These are phyloP conservation scores for Pachypeltis micranthus DNA, from an alignment of 1,140 invertebrate species.

Conservation along the genomic window DNA sequence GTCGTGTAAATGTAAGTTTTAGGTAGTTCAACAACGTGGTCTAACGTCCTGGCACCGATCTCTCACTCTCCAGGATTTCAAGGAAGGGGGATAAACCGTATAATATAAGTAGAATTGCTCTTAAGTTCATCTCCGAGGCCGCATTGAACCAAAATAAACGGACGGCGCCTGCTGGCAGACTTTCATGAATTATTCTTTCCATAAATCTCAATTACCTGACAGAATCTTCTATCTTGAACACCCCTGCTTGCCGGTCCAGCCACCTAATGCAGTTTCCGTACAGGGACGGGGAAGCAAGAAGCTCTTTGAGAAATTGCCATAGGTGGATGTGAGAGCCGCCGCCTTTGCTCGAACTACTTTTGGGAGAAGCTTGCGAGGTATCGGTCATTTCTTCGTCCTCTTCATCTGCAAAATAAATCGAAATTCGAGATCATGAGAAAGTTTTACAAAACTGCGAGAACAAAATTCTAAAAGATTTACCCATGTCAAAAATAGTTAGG, in stretches of 20 bases:
- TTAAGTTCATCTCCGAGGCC: too few relatives aligned
- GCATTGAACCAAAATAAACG: too few relatives aligned
- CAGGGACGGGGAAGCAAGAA: conserved; percentile 70
- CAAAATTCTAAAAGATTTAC: too few relatives aligned
- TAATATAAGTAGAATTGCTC: too few relatives aligned
- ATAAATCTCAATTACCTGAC: conserved; percentile 47
- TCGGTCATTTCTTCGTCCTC: conserved; percentile 39
- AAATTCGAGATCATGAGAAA: neutral
- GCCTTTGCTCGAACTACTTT: conserved; percentile 23
- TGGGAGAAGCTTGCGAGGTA: conserved; percentile 18
- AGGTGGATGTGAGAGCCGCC: conserved; percentile 82
- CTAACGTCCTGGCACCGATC: too few relatives aligned
- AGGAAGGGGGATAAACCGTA: too few relatives aligned
- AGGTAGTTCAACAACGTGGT: too few relatives aligned
- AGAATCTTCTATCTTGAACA: conserved; percentile 99
- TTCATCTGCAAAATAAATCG: conserved; percentile 38
- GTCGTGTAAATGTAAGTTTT: too few relatives aligned
- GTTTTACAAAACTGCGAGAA: neutral
- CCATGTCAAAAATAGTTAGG: too few relatives aligned
- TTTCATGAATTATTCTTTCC: too few relatives aligned
- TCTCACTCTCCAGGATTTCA: too few relatives aligned
- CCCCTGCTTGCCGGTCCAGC: conserved; percentile 84
- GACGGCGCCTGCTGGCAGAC: too few relatives aligned
- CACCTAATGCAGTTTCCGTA: conserved; percentile 92
- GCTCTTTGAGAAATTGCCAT: conserved; percentile 98